Percentiles rank a stretch among this genome's conserved stretches.
Evolutionary conservation across 2,113 vertebrate genomes (phyloP).

Genomic region (Ptilorrhoa leucosticta): DNA sequence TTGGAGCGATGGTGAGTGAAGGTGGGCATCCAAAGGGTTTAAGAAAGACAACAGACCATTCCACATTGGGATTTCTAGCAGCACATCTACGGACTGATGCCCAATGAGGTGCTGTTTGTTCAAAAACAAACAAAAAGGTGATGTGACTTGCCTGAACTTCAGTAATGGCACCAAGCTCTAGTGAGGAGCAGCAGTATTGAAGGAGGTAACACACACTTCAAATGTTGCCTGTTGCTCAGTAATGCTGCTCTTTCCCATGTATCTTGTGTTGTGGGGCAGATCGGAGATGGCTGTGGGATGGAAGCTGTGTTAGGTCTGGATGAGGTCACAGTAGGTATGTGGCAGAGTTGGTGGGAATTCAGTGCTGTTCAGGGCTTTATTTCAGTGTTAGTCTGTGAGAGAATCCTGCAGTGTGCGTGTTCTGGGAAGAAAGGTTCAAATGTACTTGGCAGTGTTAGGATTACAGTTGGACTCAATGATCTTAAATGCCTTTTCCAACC

Average conservation of each 20-base stretch:
- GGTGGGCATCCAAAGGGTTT: background rate
- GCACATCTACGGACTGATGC: background rate
- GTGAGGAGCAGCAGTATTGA: background rate
- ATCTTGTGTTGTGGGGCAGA: background rate
- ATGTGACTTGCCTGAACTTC: background rate
- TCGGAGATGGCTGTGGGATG: accelerated
- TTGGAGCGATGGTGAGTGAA: background rate
- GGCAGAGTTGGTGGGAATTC: background rate
- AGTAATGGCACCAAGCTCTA: background rate
- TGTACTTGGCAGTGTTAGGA: background rate
- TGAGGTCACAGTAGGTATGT: background rate
- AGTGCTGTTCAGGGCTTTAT: background rate
- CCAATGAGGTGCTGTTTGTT: background rate
- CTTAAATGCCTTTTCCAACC: background rate
- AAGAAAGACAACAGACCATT: background rate
- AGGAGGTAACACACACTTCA: background rate
- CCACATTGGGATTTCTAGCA: background rate
- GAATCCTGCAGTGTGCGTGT: accelerated
- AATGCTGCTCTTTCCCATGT: background rate
- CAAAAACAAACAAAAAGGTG: background rate
- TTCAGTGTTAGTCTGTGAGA: background rate
- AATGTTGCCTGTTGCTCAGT: background rate
- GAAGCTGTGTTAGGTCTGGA: background rate
- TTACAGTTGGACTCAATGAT: background rate
- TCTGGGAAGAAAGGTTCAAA: background rate